These are phyloP conservation scores for Drosophila affinis DNA, from an alignment of 2,888 invertebrate species.

Conservation along the genomic window DNA sequence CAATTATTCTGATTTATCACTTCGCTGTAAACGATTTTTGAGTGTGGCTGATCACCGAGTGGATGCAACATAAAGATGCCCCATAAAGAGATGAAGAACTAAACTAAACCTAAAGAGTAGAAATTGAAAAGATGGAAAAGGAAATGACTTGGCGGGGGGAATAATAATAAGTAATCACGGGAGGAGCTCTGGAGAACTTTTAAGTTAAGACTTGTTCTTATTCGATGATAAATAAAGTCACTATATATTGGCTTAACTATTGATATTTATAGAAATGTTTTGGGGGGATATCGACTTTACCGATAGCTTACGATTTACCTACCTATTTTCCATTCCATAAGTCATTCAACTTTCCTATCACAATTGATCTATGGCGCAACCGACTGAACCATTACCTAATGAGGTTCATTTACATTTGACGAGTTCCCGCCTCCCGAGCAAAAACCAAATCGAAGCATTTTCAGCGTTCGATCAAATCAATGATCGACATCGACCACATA, in stretches of 20 bases:
- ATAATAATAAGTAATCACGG: not conserved
- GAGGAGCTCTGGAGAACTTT: no score
- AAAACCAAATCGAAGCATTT: slow-evolving; percentile 34
- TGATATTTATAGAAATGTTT: no score
- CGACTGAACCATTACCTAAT: slow-evolving; percentile 15
- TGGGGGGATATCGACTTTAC: no score
- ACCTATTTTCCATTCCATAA: no score
- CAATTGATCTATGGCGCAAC: not conserved
- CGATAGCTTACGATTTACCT: no score
- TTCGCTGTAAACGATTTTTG: slow-evolving; percentile 6
- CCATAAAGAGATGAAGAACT: not conserved
- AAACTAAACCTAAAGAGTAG: no score
- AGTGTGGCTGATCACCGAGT: not conserved
- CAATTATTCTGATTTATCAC: slow-evolving; percentile 15
- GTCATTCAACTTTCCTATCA: not conserved
- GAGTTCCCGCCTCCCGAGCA: slow-evolving; percentile 7
- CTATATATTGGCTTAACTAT: no score
- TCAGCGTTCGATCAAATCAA: slow-evolving; percentile 27
- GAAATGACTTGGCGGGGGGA: not conserved
- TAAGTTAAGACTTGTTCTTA: no score
- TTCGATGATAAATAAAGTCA: no score
- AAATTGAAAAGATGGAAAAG: no score
- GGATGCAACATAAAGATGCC: no score
- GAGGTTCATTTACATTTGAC: slow-evolving; percentile 34
- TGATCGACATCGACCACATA: slow-evolving; percentile 27